Conservation (phyloP, 2,113 vertebrate genomes). For the Pampusana beccarii region DNA sequence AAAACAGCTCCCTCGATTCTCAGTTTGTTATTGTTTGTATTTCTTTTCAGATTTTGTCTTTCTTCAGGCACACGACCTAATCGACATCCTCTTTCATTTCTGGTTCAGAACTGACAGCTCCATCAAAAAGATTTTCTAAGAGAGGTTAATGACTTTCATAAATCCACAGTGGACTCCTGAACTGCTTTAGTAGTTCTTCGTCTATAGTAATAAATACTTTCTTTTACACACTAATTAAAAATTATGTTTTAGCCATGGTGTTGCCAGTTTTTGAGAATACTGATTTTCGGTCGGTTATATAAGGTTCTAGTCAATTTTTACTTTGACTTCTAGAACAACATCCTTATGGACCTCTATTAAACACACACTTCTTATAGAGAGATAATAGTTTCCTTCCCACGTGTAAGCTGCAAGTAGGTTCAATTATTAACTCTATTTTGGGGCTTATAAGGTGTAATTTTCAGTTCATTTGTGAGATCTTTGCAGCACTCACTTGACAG, state of each 20-base stretch:
- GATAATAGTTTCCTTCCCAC: background rate
- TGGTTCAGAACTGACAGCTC: background rate
- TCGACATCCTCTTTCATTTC: background rate
- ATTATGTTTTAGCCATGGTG: fast-evolving
- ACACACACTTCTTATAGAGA: background rate
- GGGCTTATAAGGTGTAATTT: background rate
- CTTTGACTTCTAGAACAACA: background rate
- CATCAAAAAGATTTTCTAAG: background rate
- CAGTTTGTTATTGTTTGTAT: background rate
- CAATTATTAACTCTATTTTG: background rate
- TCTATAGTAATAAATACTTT: background rate
- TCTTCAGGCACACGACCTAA: background rate
- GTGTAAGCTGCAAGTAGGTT: background rate
- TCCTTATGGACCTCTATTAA: background rate
- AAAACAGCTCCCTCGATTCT: background rate
- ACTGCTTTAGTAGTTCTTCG: background rate
- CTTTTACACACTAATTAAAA: background rate
- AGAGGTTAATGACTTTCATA: background rate
- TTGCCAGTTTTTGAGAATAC: background rate
- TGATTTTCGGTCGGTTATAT: background rate
- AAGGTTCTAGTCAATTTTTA: background rate
- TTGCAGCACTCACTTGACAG: background rate
- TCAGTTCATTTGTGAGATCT: background rate
- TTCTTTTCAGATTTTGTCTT: background rate
- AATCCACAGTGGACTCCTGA: background rate